phyloP scores from a whole-genome alignment of 2,888 invertebrate genomes.

The Tipula helvola region DNA sequence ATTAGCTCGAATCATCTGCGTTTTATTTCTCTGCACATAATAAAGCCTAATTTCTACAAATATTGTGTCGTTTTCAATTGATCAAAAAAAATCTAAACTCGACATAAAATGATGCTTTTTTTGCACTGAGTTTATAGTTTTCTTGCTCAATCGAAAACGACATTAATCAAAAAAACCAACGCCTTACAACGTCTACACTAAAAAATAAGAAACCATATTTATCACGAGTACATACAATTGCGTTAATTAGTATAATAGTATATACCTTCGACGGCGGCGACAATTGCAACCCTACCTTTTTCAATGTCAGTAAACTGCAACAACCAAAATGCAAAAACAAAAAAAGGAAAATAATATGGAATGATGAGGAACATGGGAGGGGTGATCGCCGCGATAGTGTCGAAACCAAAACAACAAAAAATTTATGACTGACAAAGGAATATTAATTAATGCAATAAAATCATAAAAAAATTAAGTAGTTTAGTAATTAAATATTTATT shows the following conservation, averaged over 20 bases:
- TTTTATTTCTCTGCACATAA: no score
- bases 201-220: background rate
- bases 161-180: background rate
- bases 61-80: no score
- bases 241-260: background rate
- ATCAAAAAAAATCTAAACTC: no score
- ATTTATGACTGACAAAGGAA: background rate
- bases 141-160: no score
- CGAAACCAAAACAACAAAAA: background rate
- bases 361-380: background rate
- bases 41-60: no score
- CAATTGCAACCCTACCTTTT: background rate
- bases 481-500: background rate
- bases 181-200: background rate
- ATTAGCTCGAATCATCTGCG: no score
- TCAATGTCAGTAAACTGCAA: background rate
- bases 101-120: no score
- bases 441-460: background rate
- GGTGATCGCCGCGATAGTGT: background rate
- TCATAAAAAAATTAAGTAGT: background rate
- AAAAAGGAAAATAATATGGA: background rate
- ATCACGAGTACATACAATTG: background rate
- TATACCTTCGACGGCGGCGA: background rate
- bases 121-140: no score
- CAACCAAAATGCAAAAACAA: background rate